phyloP scores from a whole-genome alignment of 1,140 invertebrate genomes.

The Globodera rostochiensis region DNA sequence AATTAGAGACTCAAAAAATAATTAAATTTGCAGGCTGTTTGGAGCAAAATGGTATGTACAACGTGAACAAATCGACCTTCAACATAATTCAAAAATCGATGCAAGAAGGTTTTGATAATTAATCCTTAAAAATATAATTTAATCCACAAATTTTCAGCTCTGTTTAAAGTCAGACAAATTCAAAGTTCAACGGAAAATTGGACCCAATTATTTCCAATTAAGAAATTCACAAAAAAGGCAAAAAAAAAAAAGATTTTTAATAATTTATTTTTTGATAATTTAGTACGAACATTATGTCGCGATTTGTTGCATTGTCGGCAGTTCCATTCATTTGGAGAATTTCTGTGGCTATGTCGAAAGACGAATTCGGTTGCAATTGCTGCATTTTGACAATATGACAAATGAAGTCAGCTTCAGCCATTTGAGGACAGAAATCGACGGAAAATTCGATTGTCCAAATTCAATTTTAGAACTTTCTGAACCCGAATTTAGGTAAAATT shows the following conservation, averaged over 20 bases:
- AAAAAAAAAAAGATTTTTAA: neutral
- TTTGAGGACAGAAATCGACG: neutral
- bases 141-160: neutral
- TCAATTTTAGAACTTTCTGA: neutral
- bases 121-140: neutral
- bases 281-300: neutral
- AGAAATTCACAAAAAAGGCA: neutral
- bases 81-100: neutral
- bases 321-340: neutral
- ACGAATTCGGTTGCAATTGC: neutral
- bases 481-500: too few species aligned
- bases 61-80: slow-evolving; percentile 6
- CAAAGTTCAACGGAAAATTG: too few species aligned
- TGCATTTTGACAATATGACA: neutral
- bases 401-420: neutral
- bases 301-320: neutral
- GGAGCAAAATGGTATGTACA: slow-evolving; percentile 11
- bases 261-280: neutral
- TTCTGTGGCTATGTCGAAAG: neutral
- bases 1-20: too few species aligned
- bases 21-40: slow-evolving; percentile 5
- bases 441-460: neutral
- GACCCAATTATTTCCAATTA: neutral
- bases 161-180: too few species aligned
- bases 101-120: neutral